A percentile compares a stretch with the other conserved stretches of the same genome.
Conservation (phyloP, 2,888 invertebrate genomes). For the Caenorhabditis becei region DNA sequence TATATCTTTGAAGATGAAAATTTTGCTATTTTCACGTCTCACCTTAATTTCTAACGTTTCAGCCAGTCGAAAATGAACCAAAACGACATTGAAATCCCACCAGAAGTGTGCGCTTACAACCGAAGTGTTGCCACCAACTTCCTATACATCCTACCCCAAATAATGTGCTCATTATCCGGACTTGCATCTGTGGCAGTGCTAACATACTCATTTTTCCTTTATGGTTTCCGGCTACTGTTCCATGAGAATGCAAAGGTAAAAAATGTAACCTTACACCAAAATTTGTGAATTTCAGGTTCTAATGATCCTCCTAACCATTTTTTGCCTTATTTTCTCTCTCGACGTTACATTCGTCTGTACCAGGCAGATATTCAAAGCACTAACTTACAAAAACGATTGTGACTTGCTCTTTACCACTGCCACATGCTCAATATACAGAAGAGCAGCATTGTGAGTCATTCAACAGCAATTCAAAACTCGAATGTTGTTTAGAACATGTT, state of each 20-base stretch:
- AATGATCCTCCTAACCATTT: slow-evolving; percentile 51
- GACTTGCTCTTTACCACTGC: slow-evolving; percentile 44
- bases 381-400: slow-evolving; percentile 48
- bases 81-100: neutral
- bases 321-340: slow-evolving; percentile 49
- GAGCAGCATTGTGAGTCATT: slow-evolving; percentile 53
- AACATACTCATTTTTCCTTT: slow-evolving; percentile 45
- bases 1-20: neutral
- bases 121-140: slow-evolving; percentile 46
- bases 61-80: neutral
- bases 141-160: slow-evolving; percentile 48
- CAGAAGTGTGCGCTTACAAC: slow-evolving; percentile 31
- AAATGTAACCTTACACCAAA: no score
- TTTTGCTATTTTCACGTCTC: neutral
- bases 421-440: slow-evolving; percentile 36
- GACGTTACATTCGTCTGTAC: slow-evolving; percentile 39
- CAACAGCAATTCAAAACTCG: neutral
- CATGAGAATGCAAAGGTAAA: slow-evolving; percentile 56
- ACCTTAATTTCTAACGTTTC: neutral
- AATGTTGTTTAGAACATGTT: slow-evolving; percentile 43
- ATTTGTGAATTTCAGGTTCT: slow-evolving; percentile 45
- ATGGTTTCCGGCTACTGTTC: slow-evolving; percentile 48
- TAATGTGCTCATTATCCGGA: slow-evolving; percentile 43
- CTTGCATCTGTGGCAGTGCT: slow-evolving; percentile 36
- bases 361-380: slow-evolving; percentile 35